A percentile compares a stretch with the other conserved stretches of the same genome.
These are phyloP conservation scores for Limonius californicus DNA, from an alignment of 1,140 invertebrate species.

Conservation along the genomic window DNA sequence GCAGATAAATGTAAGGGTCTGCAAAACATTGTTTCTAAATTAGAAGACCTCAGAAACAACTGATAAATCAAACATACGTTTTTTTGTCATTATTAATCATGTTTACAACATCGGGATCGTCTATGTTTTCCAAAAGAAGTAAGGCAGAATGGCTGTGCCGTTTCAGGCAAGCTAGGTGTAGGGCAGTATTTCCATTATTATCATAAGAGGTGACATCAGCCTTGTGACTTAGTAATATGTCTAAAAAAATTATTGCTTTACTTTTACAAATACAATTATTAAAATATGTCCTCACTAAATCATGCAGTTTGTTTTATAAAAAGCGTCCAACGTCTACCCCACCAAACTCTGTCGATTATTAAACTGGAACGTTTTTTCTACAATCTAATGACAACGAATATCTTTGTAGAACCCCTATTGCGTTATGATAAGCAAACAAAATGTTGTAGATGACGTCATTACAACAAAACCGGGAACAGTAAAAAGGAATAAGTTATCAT, in stretches of 20 bases:
- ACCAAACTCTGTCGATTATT: too few relatives aligned
- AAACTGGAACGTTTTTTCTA: too few relatives aligned
- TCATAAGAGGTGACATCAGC: constrained; percentile 54
- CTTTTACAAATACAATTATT: neutral
- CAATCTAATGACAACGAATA: too few relatives aligned
- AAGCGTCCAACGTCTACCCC: too few relatives aligned
- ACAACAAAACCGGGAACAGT: too few relatives aligned
- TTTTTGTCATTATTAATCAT: constrained; percentile 55
- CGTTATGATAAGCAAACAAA: too few relatives aligned
- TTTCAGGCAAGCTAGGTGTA: constrained; percentile 59
- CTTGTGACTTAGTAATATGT: constrained; percentile 52
- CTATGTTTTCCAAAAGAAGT: constrained; percentile 54
- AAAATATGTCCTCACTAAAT: too few relatives aligned
- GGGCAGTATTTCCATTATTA: constrained; percentile 54
- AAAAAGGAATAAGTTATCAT: too few relatives aligned
- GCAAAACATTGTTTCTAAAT: too few relatives aligned
- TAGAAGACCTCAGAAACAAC: neutral
- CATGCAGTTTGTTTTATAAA: too few relatives aligned
- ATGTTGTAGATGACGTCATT: too few relatives aligned
- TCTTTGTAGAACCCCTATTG: too few relatives aligned
- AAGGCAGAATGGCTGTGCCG: constrained; percentile 55
- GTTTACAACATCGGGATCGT: constrained; percentile 51
- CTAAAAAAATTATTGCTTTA: constrained; percentile 42
- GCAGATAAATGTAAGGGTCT: constrained; percentile 57
- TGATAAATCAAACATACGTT: constrained; percentile 49